phyloP scores from a whole-genome alignment of 2,113 vertebrate genomes.

The Columba livia region DNA sequence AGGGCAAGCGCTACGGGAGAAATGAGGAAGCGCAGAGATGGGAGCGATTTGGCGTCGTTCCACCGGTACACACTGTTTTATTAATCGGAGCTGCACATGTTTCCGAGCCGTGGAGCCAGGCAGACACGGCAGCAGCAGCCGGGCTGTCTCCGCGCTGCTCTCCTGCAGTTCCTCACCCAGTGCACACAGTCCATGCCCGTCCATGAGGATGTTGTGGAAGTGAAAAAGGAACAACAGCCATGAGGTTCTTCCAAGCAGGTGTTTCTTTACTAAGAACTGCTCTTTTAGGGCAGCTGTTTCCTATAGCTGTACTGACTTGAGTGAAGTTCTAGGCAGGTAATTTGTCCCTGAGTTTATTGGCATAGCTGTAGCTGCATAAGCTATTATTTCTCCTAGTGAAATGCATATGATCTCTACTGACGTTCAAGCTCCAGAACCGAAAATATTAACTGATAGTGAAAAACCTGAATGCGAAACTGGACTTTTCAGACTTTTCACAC shows the following conservation, averaged over 20 bases:
- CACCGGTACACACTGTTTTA: conserved; percentile 51
- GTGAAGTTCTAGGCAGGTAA: neutral
- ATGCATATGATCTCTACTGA: neutral
- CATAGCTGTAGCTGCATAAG: neutral
- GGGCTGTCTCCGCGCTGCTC: neutral
- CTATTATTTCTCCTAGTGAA: neutral
- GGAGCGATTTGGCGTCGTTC: neutral
- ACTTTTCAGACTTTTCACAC: neutral
- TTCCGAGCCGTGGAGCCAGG: conserved; percentile 24
- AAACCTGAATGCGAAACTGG: neutral
- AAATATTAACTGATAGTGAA: neutral
- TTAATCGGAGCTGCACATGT: conserved; percentile 49
- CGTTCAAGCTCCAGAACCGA: neutral
- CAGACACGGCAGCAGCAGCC: neutral
- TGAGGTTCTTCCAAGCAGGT: neutral
- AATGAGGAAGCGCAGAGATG: neutral
- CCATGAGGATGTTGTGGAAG: neutral
- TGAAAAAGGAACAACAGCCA: neutral
- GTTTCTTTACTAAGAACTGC: neutral
- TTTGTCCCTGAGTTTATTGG: neutral
- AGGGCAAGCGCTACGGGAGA: neutral
- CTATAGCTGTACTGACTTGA: neutral
- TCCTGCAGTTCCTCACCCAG: neutral
- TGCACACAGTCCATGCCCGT: neutral
- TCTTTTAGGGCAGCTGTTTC: neutral